These are phyloP conservation scores for Gouania willdenowi DNA, from an alignment of 2,797 vertebrate genomes.

Conservation along the genomic window DNA sequence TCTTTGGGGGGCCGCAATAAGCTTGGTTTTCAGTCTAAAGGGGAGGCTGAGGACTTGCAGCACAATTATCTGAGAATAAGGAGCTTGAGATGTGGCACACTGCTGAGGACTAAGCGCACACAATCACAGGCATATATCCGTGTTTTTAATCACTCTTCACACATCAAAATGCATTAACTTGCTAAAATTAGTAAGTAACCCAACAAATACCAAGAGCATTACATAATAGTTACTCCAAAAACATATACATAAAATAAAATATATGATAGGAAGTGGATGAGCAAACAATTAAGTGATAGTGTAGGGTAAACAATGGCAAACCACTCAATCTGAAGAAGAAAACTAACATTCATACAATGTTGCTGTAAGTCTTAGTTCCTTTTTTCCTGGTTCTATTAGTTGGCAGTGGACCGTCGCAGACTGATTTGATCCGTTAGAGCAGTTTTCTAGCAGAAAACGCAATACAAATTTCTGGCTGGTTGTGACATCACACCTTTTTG, in stretches of 20 bases:
- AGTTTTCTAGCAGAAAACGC: too few relatives aligned
- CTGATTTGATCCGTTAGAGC: too few relatives aligned
- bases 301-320: too few relatives aligned
- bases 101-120: constrained; percentile 90
- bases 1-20: constrained; percentile 97
- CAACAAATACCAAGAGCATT: constrained; percentile 41
- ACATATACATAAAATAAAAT: constrained; percentile 13
- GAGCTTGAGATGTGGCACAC: constrained; percentile 91
- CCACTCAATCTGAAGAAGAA: too few relatives aligned
- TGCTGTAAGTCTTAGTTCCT: too few relatives aligned
- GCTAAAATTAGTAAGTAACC: constrained; percentile 49
- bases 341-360: too few relatives aligned
- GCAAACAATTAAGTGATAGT: too few relatives aligned
- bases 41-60: constrained; percentile 96
- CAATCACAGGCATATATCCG: constrained; percentile 36
- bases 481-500: too few relatives aligned
- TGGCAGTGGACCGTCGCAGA: too few relatives aligned
- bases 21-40: constrained; percentile 99
- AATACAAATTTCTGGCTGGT: too few relatives aligned
- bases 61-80: constrained; percentile 98
- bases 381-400: too few relatives aligned
- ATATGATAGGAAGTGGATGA: too few relatives aligned
- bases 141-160: constrained; percentile 53
- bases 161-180: constrained; percentile 54
- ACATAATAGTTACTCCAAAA: neutral